Evolutionary conservation across 1,140 invertebrate genomes (phyloP).

Genomic region (Drosophila navojoa): DNA sequence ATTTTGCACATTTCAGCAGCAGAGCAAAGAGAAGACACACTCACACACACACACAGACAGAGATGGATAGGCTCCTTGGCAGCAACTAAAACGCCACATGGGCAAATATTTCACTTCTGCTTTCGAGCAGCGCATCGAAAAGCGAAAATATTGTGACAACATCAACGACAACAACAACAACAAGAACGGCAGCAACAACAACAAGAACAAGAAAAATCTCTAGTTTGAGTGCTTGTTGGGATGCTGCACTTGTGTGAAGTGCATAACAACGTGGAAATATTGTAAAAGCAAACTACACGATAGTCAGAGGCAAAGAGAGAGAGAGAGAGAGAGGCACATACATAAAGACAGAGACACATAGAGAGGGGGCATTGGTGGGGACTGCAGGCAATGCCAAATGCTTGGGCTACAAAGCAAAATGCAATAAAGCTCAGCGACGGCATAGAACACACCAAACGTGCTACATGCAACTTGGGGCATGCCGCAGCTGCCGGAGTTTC

Average conservation of each 20-base stretch:
- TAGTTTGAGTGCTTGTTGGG: constrained; percentile 61
- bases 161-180: constrained; percentile 49
- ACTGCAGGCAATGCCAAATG: constrained; percentile 27
- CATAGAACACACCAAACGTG: constrained; percentile 33
- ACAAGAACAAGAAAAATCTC: constrained; percentile 41
- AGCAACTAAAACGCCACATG: constrained; percentile 73
- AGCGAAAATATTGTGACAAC: constrained; percentile 82
- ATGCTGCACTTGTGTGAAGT: constrained; percentile 68
- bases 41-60: constrained; percentile 4
- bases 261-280: constrained; percentile 79
- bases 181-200: constrained; percentile 29
- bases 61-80: constrained; percentile 48
- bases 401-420: constrained; percentile 43
- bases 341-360: background rate
- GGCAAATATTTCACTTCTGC: constrained; percentile 79
- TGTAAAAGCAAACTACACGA: constrained; percentile 72
- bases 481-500: constrained; percentile 46
- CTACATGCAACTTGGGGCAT: constrained; percentile 14
- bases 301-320: constrained; percentile 9
- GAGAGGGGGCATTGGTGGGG: background rate
- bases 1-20: constrained; percentile 58
- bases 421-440: constrained; percentile 51
- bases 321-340: background rate
- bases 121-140: constrained; percentile 78
- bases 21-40: constrained; percentile 33